phyloP scores from a whole-genome alignment of 1,140 invertebrate genomes.

The Elymnias hypermnestra region DNA sequence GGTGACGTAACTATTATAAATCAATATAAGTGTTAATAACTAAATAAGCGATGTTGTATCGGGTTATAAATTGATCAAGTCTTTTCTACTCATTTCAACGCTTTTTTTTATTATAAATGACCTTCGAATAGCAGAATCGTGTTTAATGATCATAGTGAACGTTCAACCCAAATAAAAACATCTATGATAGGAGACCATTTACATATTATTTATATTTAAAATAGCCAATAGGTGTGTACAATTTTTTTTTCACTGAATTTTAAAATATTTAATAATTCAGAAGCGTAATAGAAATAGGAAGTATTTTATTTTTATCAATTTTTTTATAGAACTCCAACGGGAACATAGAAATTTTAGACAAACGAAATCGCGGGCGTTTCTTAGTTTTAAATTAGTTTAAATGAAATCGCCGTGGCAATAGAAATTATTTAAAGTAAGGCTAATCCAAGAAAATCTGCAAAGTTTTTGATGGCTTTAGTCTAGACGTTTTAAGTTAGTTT shows the following conservation, averaged over 20 bases:
- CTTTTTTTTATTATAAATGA: constrained; percentile 31
- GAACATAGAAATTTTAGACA: too few species aligned
- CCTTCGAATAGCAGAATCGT: constrained; percentile 22
- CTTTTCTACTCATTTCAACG: constrained; percentile 20
- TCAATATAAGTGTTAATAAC: constrained; percentile 47
- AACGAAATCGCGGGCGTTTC: too few species aligned
- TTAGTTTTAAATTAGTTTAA: constrained; percentile 6
- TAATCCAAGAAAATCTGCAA: constrained; percentile 14
- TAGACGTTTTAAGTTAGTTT: constrained; percentile 18
- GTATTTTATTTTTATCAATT: too few species aligned
- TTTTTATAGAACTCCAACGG: too few species aligned
- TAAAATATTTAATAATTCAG: too few species aligned
- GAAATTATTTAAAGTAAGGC: constrained; percentile 8
- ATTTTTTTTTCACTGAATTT: background rate
- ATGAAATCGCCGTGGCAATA: constrained; percentile 4
- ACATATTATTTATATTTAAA: background rate
- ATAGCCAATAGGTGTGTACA: too few species aligned
- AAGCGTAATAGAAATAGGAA: too few species aligned
- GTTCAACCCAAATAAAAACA: constrained; percentile 25
- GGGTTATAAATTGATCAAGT: constrained; percentile 40
- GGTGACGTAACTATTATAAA: constrained; percentile 32
- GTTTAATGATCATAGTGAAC: constrained; percentile 20
- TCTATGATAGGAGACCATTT: constrained; percentile 1
- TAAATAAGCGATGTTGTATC: constrained; percentile 35
- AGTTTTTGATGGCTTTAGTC: constrained; percentile 20